Evolutionary conservation across 2,113 vertebrate genomes (phyloP), one percentile per base, ranked within the genome.

Genomic region (Myotis davidii): DNA sequence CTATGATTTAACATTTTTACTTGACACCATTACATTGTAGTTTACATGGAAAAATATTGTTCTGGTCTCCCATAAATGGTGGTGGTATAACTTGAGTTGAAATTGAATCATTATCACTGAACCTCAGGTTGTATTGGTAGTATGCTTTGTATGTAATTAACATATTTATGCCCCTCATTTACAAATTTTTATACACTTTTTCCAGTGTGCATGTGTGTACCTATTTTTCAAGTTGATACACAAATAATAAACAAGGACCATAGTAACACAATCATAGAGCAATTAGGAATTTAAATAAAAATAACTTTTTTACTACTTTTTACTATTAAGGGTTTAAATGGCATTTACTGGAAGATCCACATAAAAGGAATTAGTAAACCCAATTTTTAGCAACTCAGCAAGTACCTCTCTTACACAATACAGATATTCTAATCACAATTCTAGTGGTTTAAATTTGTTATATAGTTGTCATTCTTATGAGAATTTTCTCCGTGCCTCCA

Each of bases 221-320:
- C 32, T 27, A 12, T 54, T 96, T 96, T 67, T 48, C n/a, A 81
- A 96, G 67, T 59, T 88, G 56, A 54, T 56, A 14, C 0, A 3
- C 78, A 27, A 94, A 91, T 87, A 88, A 85, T 79, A 56, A 95
- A 64, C 27, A 79, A 91, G 4, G 23, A 32, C 20, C 34, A 48
- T 1, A 39, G 67, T 61, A 79, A 42, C 20, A 42, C 0, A 77
- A 48, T 67, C 14, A 79, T 34, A 88, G 10, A 84, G 39, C 37
- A 92, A 67, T 72, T 73, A 91, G 29, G 37, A 69, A 93, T 72
- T 86, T 94, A 95, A 89, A 52, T 50, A 85, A 94, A 93, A 74
- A 50, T 72, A 29, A 32, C 32, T 50, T 81, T 84, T 82, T 39
- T 39, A 56, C 39, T 90, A 20, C 72, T 84, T 82, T 88, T 84